Evolutionary conservation across 92 coral and sea anemone genomes (phyloP).

Genomic region (Ricordea florida): DNA sequence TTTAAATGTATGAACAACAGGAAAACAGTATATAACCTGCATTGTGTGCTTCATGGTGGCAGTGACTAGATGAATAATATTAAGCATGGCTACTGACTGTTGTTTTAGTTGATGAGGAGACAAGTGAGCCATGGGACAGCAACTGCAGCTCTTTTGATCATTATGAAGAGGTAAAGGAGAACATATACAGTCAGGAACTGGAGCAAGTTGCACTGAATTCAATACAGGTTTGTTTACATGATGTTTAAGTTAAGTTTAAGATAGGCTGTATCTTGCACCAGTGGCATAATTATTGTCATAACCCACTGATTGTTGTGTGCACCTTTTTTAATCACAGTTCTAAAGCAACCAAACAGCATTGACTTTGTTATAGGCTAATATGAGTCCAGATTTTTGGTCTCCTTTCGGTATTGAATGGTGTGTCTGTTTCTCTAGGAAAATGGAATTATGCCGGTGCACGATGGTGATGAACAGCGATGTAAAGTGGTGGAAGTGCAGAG

Average conservation of each 20-base stretch:
- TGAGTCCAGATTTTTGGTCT: neutral
- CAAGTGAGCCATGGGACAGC: slow-evolving; percentile 89
- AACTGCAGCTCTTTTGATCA: slow-evolving; percentile 52
- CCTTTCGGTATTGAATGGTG: neutral
- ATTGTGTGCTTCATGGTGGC: too few species aligned
- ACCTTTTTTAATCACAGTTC: too few species aligned
- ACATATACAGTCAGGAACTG: slow-evolving; percentile 72
- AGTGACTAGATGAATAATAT: too few species aligned
- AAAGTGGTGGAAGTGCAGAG: slow-evolving; percentile 95
- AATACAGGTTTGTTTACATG: slow-evolving; percentile 8
- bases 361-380: too few species aligned
- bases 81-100: too few species aligned
- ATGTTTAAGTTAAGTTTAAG: too few species aligned
- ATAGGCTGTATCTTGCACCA: too few species aligned
- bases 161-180: slow-evolving; percentile 81
- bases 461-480: slow-evolving; percentile 75
- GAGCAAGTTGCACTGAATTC: slow-evolving; percentile 58
- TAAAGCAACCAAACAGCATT: too few species aligned
- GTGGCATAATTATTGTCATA: too few species aligned
- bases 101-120: slow-evolving; percentile 90
- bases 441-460: slow-evolving; percentile 45
- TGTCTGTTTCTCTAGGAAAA: slow-evolving; percentile 42
- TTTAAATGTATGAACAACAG: too few species aligned
- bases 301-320: too few species aligned
- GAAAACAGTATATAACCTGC: too few species aligned